These are phyloP conservation scores for Tethea ocularis DNA, from an alignment of 2,888 invertebrate genomes.

Conservation along the genomic window DNA sequence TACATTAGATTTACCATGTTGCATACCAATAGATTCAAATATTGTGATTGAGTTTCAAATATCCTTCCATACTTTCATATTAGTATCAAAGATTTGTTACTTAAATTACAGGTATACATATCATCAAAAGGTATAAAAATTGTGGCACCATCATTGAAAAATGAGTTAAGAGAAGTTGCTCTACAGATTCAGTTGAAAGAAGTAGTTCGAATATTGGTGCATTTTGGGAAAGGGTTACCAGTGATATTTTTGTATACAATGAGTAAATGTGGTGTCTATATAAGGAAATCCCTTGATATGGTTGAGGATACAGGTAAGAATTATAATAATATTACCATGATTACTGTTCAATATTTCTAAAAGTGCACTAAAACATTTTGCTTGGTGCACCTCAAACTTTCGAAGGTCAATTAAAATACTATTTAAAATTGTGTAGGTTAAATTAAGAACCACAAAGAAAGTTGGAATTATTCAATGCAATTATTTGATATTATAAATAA, in stretches of 20 bases:
- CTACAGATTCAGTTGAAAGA: constrained; percentile 87
- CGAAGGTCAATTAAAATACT: too few species aligned
- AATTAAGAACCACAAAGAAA: too few species aligned
- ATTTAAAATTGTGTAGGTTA: too few species aligned
- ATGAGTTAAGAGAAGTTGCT: constrained; percentile 81
- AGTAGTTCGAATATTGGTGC: constrained; percentile 89
- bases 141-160: constrained; percentile 83
- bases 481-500: too few species aligned
- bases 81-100: not conserved
- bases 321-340: not conserved
- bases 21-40: too few species aligned
- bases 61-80: not conserved
- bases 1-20: too few species aligned
- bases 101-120: constrained; percentile 78
- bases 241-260: constrained; percentile 92
- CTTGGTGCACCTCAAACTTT: too few species aligned
- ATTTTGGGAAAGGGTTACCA: constrained; percentile 90
- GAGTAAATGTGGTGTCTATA: constrained; percentile 86
- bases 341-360: too few species aligned
- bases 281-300: constrained; percentile 89
- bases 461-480: too few species aligned
- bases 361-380: too few species aligned
- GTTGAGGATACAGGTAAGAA: constrained; percentile 72
- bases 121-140: constrained; percentile 85
- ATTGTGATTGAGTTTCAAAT: too few species aligned